These are phyloP conservation scores for Bradypodion pumilum DNA, from an alignment of 2,797 vertebrate species.

Conservation along the genomic window DNA sequence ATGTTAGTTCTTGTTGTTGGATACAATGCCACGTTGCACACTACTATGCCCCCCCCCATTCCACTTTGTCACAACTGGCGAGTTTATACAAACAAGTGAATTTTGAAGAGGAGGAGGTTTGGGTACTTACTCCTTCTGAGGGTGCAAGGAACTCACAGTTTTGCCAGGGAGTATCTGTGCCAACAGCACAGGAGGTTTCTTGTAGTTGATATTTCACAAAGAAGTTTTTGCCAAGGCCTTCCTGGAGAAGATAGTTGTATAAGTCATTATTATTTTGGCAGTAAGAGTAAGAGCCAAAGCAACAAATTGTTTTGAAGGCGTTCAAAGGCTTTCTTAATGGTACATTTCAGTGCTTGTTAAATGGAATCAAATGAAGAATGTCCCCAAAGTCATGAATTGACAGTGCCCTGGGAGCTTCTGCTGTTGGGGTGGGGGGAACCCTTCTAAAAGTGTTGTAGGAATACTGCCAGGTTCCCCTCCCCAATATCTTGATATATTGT, in stretches of 20 bases:
- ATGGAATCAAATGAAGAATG: constrained; percentile 4
- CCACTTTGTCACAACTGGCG: neutral
- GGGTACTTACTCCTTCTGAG: constrained; percentile 73
- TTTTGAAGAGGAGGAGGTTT: neutral
- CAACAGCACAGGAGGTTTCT: constrained; percentile 77
- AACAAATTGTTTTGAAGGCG: constrained; percentile 3
- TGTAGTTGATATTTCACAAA: constrained; percentile 78
- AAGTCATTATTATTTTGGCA: neutral
- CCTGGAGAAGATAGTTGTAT: constrained; percentile 62
- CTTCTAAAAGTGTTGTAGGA: neutral
- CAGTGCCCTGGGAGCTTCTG: neutral
- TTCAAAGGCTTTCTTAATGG: constrained; percentile 7
- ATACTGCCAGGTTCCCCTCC: constrained; percentile 1
- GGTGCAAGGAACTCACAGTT: constrained; percentile 80
- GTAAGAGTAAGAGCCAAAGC: constrained; percentile 49
- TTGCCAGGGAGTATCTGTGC: constrained; percentile 77
- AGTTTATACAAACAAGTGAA: neutral
- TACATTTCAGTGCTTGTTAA: neutral
- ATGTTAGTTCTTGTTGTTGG: neutral
- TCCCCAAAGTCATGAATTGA: constrained; percentile 18
- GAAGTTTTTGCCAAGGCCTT: constrained; percentile 68
- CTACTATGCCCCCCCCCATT: neutral
- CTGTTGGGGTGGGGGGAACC: constrained; percentile 44
- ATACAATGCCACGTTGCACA: neutral
- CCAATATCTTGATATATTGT: neutral